A percentile compares a stretch with the other conserved stretches of the same genome.
Evolutionary conservation across 2,113 vertebrate genomes (phyloP).

Genomic region (Pygathrix nemaeus): DNA sequence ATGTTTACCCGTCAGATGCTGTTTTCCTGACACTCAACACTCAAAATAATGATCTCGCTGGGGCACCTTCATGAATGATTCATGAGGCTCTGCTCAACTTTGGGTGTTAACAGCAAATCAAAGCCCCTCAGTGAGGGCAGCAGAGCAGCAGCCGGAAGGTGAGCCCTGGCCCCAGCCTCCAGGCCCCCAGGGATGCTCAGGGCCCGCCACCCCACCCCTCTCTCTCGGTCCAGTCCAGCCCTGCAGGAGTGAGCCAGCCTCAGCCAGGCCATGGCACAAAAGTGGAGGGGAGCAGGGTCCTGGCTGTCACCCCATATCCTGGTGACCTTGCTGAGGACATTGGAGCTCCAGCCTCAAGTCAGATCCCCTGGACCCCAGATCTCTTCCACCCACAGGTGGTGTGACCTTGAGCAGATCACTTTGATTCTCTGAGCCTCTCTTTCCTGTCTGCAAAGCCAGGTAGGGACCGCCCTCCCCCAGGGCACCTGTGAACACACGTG

Average conservation of each 20-base stretch:
- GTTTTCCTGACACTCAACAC: slow-evolving; percentile 76
- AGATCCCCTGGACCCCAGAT: neutral
- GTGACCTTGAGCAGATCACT: neutral
- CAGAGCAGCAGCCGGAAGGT: rapidly evolving
- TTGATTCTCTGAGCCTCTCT: neutral
- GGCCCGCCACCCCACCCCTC: neutral
- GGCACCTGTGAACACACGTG: rapidly evolving
- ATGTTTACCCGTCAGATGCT: slow-evolving; percentile 73
- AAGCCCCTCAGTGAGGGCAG: neutral
- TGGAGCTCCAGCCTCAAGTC: neutral
- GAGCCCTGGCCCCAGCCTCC: neutral
- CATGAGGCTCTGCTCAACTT: slow-evolving; percentile 46
- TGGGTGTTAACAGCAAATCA: slow-evolving; percentile 68
- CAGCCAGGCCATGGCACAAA: neutral
- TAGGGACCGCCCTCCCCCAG: rapidly evolving
- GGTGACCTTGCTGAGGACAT: neutral
- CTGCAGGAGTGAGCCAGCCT: neutral
- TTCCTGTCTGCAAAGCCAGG: neutral
- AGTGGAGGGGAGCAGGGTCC: neutral
- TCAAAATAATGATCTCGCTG: slow-evolving; percentile 75
- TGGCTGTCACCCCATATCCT: rapidly evolving
- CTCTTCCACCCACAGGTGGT: rapidly evolving
- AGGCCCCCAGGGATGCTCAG: neutral
- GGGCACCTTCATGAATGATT: slow-evolving; percentile 69
- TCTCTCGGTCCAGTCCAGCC: neutral